Percentiles rank a stretch among this genome's conserved stretches.
phyloP scores from a whole-genome alignment of 2,113 vertebrate genomes.

The Hemichromis elongatus region DNA sequence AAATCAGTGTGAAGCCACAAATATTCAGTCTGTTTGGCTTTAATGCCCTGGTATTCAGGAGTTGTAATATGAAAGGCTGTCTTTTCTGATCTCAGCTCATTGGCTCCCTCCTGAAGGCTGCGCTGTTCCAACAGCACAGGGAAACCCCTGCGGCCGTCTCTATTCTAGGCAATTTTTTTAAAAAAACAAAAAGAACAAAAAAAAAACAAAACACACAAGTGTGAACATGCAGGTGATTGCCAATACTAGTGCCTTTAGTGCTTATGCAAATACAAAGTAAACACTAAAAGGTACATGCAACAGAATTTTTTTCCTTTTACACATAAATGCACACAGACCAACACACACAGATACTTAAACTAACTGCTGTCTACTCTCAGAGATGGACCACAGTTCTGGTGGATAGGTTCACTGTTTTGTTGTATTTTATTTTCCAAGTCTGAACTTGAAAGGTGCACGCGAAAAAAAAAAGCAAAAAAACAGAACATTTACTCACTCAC shows the following conservation, averaged over 20 bases:
- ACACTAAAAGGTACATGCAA: background rate
- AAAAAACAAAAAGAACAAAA: background rate
- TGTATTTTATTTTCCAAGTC: constrained; percentile 29
- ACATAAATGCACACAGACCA: background rate
- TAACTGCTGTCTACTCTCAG: background rate
- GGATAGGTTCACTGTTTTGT: constrained; percentile 22
- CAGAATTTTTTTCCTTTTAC: background rate
- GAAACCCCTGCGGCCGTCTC: constrained; percentile 21
- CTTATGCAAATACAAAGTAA: background rate
- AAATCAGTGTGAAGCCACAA: background rate
- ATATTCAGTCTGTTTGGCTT: background rate
- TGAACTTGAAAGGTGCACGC: constrained; percentile 36
- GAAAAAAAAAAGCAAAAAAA: background rate
- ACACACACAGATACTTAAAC: background rate
- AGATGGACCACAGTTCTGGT: constrained; percentile 23
- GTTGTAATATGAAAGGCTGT: background rate
- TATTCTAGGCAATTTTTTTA: background rate
- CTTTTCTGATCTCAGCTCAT: background rate
- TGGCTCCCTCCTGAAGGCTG: background rate
- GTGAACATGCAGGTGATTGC: constrained; percentile 12
- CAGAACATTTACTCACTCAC: background rate
- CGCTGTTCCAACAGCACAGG: background rate
- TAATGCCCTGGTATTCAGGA: background rate
- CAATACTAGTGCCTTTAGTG: background rate
- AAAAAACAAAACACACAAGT: background rate